These are phyloP conservation scores for Laspeyria flexula DNA, from an alignment of 2,888 invertebrate genomes.

Conservation along the genomic window DNA sequence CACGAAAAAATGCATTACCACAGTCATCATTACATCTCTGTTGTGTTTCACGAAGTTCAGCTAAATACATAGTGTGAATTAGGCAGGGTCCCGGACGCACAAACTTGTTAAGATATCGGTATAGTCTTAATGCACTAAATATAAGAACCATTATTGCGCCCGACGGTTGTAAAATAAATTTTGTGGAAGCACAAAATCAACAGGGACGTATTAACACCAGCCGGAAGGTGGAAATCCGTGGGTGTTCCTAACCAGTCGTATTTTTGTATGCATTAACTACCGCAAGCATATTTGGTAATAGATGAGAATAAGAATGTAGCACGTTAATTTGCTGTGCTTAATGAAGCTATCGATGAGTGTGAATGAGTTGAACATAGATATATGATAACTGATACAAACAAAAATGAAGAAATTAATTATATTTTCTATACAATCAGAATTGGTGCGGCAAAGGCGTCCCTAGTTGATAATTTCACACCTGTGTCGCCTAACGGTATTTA, in stretches of 20 bases:
- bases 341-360: constrained; percentile 20
- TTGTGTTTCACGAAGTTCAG: constrained; percentile 82
- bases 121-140: constrained; percentile 47
- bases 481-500: constrained; percentile 57
- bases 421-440: constrained; percentile 11
- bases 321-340: constrained; percentile 21
- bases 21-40: constrained; percentile 77
- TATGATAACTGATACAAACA: background rate
- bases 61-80: constrained; percentile 83
- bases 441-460: constrained; percentile 32
- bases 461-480: constrained; percentile 50
- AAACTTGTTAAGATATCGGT: constrained; percentile 31
- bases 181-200: constrained; percentile 73
- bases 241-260: constrained; percentile 80
- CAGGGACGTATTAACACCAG: constrained; percentile 80
- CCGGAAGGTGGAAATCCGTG: constrained; percentile 75
- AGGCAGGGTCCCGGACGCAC: constrained; percentile 61
- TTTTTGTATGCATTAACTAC: constrained; percentile 70
- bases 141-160: constrained; percentile 65
- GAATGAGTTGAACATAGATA: background rate
- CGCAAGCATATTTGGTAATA: constrained; percentile 69
- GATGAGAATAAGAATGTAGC: constrained; percentile 52
- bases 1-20: constrained; percentile 81
- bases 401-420: constrained; percentile 3
- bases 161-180: constrained; percentile 51